A percentile compares a stretch with the other conserved stretches of the same genome.
Conservation (phyloP, 2,888 invertebrate genomes). For the Nomada fucata region DNA sequence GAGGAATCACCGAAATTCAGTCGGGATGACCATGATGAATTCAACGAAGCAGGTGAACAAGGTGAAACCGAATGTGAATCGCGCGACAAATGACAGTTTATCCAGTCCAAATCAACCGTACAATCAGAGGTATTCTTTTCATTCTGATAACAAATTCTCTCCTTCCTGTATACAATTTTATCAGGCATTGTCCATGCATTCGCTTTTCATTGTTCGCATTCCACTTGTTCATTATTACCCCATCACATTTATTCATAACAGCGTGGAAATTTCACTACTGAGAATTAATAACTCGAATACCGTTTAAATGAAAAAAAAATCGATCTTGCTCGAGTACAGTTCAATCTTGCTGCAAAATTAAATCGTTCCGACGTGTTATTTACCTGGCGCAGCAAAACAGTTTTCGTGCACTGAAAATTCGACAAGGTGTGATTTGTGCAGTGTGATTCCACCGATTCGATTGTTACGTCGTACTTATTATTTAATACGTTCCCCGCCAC, state of each 20-base stretch:
- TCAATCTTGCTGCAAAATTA: slow-evolving; percentile 16
- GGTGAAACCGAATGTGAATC: slow-evolving; percentile 94
- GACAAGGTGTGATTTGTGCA: neutral
- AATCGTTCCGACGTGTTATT: neutral
- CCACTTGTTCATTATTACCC: slow-evolving; percentile 15
- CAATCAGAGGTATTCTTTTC: slow-evolving; percentile 86
- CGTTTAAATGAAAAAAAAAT: neutral
- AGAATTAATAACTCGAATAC: slow-evolving; percentile 28
- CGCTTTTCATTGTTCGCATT: slow-evolving; percentile 16
- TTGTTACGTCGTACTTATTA: neutral
- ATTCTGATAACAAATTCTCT: slow-evolving; percentile 25
- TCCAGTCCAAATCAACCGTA: slow-evolving; percentile 88
- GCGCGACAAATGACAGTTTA: slow-evolving; percentile 90
- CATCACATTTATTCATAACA: slow-evolving; percentile 19
- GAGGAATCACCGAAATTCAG: slow-evolving; percentile 91
- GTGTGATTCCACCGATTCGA: neutral
- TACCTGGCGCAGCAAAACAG: neutral
- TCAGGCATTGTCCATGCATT: slow-evolving; percentile 38
- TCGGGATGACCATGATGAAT: slow-evolving; percentile 89
- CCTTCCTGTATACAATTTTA: slow-evolving; percentile 13
- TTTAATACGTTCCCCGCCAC: neutral
- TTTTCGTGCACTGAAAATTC: slow-evolving; percentile 8
- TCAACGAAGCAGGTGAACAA: slow-evolving; percentile 95
- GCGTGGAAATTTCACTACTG: slow-evolving; percentile 56
- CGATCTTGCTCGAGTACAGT: slow-evolving; percentile 9